phyloP scores from a whole-genome alignment of 2,888 invertebrate species.

The Onchidella celtica region DNA sequence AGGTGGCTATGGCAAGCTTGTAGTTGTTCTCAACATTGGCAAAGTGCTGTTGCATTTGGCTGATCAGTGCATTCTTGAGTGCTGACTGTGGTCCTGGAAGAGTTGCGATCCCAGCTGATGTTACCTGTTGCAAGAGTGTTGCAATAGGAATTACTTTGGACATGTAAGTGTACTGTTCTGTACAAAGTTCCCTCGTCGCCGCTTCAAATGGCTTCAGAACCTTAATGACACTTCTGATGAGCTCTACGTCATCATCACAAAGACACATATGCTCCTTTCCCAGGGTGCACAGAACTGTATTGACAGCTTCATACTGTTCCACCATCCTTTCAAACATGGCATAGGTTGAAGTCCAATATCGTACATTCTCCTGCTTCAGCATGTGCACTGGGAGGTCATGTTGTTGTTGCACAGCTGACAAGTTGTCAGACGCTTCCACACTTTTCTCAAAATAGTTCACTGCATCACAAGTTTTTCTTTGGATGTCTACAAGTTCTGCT shows the following conservation, averaged over 20 bases:
- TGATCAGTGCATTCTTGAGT: constrained; percentile 43
- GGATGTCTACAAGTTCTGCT: constrained; percentile 41
- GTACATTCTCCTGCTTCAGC: constrained; percentile 34
- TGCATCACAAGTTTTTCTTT: constrained; percentile 43
- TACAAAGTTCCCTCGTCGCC: constrained; percentile 47
- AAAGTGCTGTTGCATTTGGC: constrained; percentile 43
- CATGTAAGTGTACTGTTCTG: constrained; percentile 44
- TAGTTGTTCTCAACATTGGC: constrained; percentile 35
- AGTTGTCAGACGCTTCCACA: constrained; percentile 37
- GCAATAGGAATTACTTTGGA: constrained; percentile 49
- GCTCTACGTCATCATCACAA: constrained; percentile 49
- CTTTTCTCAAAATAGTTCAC: constrained; percentile 44
- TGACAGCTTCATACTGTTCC: constrained; percentile 48
- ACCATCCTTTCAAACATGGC: constrained; percentile 44
- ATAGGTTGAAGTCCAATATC: constrained; percentile 35
- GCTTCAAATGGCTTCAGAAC: constrained; percentile 46
- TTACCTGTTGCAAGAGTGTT: constrained; percentile 43
- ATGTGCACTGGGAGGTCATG: constrained; percentile 44
- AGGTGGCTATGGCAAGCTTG: constrained; percentile 38
- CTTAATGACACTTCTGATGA: constrained; percentile 40
- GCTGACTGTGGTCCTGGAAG: constrained; percentile 40
- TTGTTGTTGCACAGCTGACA: constrained; percentile 44
- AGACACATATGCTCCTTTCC: constrained; percentile 49
- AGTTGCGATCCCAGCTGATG: constrained; percentile 14
- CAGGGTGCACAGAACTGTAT: constrained; percentile 45